phyloP scores from a whole-genome alignment of 2,797 vertebrate species.

The Schizopygopsis malacanthus region DNA sequence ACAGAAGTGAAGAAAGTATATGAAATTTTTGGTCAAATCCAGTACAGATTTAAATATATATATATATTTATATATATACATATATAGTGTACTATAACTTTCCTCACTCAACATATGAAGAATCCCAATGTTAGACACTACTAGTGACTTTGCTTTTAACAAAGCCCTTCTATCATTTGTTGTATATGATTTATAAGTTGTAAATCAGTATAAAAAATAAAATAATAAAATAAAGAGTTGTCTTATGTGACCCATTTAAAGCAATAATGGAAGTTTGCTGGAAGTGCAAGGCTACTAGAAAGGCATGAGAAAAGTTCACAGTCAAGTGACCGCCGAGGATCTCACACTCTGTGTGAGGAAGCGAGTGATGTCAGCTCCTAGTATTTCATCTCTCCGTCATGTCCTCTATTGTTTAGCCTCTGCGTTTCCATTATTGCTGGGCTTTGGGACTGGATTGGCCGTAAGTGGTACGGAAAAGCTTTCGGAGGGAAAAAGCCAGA shows the following conservation, averaged over 20 bases:
- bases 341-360: constrained; percentile 68
- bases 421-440: constrained; percentile 64
- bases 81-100: not conserved
- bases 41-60: not conserved
- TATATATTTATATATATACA: too few relatives aligned
- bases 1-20: not conserved
- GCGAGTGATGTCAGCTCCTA: constrained; percentile 66
- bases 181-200: not conserved
- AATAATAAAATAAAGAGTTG: not conserved
- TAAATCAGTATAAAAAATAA: not conserved
- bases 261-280: not conserved
- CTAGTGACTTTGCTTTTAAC: not conserved
- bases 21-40: not conserved
- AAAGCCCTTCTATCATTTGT: not conserved
- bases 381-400: constrained; percentile 59
- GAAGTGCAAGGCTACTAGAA: constrained; percentile 2
- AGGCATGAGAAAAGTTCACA: constrained; percentile 44
- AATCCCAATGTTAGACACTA: not conserved
- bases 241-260: not conserved
- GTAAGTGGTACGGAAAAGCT: constrained; percentile 61
- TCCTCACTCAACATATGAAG: not conserved
- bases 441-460: constrained; percentile 54
- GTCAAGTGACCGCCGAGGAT: constrained; percentile 46
- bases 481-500: constrained; percentile 54
- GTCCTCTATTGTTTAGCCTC: constrained; percentile 69